These are phyloP conservation scores for Caenorhabditis wallacei DNA, from an alignment of 2,888 invertebrate species.

Conservation along the genomic window DNA sequence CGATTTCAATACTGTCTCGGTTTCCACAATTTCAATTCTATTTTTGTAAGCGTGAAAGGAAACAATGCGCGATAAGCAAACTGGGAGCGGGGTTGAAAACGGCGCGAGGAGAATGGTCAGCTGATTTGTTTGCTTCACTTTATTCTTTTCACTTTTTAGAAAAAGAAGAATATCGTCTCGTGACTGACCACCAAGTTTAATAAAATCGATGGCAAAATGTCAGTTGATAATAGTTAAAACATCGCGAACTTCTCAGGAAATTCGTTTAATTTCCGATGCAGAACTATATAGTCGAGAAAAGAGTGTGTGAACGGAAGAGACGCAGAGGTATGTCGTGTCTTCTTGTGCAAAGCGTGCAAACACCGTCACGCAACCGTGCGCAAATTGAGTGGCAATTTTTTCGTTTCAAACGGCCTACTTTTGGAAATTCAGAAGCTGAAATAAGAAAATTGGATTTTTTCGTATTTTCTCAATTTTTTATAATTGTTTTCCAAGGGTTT, in stretches of 20 bases:
- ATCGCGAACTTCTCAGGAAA: not conserved
- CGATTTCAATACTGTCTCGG: slow-evolving; percentile 28
- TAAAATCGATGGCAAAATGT: slow-evolving; percentile 2
- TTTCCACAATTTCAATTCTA: slow-evolving; percentile 14
- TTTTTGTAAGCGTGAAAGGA: slow-evolving; percentile 48
- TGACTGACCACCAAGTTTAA: slow-evolving; percentile 28
- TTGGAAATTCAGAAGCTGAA: slow-evolving; percentile 7
- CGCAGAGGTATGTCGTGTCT: slow-evolving; percentile 30
- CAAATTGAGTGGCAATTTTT: slow-evolving; percentile 24
- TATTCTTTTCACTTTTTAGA: slow-evolving; percentile 49
- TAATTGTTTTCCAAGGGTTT: not conserved
- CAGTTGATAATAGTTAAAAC: not conserved
- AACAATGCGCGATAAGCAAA: slow-evolving; percentile 65
- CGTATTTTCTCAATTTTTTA: not conserved
- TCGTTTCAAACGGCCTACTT: slow-evolving; percentile 43
- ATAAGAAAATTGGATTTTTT: not conserved
- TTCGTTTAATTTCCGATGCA: not conserved
- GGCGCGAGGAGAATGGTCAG: slow-evolving; percentile 47
- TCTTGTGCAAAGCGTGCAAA: slow-evolving; percentile 33
- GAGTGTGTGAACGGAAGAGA: slow-evolving; percentile 14
- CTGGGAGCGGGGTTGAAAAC: slow-evolving; percentile 28
- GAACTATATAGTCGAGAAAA: not conserved
- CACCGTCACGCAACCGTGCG: slow-evolving; percentile 45
- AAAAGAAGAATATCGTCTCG: slow-evolving; percentile 37
- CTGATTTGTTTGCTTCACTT: slow-evolving; percentile 65